phyloP scores from a whole-genome alignment of 2,113 vertebrate species.

The Synodontis membranacea region DNA sequence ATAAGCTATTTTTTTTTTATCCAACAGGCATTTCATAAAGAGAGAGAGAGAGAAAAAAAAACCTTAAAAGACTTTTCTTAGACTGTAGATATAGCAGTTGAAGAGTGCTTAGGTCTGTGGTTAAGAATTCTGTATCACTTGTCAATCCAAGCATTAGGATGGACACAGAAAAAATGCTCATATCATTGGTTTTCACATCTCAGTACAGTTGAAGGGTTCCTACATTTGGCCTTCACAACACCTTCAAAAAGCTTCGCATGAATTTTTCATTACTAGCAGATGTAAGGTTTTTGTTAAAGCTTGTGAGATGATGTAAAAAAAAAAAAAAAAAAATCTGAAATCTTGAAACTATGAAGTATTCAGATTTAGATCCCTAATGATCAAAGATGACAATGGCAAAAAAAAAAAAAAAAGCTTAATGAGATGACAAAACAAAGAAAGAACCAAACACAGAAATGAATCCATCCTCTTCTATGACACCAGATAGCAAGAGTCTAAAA shows the following conservation, averaged over 20 bases:
- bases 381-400: background rate
- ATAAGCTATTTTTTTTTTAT: constrained; percentile 21
- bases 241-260: background rate
- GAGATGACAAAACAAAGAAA: background rate
- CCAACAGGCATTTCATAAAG: constrained; percentile 53
- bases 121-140: constrained; percentile 50
- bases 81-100: constrained; percentile 49
- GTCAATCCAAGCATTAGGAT: constrained; percentile 22
- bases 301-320: background rate
- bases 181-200: background rate
- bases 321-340: too few relatives aligned
- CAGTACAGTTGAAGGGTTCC: background rate
- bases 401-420: background rate
- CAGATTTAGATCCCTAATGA: background rate
- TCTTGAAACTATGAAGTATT: background rate
- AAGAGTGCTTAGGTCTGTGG: constrained; percentile 15
- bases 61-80: background rate
- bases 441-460: background rate
- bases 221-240: background rate
- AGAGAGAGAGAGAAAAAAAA: constrained; percentile 57
- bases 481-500: too few relatives aligned
- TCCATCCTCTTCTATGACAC: background rate
- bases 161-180: background rate
- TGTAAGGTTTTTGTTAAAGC: background rate
- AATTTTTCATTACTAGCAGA: background rate